Conservation (phyloP, 2,797 vertebrate genomes). For the Acipenser ruthenus region DNA sequence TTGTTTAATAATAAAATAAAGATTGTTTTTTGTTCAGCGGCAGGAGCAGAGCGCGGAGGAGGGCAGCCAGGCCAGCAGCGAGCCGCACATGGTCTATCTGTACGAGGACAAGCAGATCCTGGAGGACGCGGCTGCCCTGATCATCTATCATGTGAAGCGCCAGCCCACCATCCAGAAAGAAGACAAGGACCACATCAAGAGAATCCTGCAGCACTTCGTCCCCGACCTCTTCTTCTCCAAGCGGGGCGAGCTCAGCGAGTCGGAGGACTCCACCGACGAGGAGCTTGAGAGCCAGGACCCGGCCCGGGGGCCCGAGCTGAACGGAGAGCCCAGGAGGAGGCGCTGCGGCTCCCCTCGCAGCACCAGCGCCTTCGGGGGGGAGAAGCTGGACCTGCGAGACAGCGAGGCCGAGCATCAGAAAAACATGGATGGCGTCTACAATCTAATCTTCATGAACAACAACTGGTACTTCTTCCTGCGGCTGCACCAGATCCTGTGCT, state of each 20-base stretch:
- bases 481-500: slow-evolving; percentile 92
- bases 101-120: slow-evolving; percentile 95
- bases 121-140: slow-evolving; percentile 85
- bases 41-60: slow-evolving; percentile 97
- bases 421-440: slow-evolving; percentile 84
- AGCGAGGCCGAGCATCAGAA: slow-evolving; percentile 70
- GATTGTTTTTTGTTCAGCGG: slow-evolving; percentile 52
- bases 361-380: slow-evolving; percentile 22
- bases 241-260: slow-evolving; percentile 72
- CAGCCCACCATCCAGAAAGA: slow-evolving; percentile 97
- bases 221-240: slow-evolving; percentile 87
- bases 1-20: no score
- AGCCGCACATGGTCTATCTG: slow-evolving; percentile 90
- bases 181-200: slow-evolving; percentile 93
- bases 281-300: slow-evolving; percentile 66
- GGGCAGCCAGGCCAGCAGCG: slow-evolving; percentile 67
- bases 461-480: slow-evolving; percentile 99
- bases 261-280: slow-evolving; percentile 80
- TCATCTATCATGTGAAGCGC: slow-evolving; percentile 91
- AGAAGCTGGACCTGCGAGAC: slow-evolving; percentile 64
- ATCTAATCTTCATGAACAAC: slow-evolving; percentile 93
- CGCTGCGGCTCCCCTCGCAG: slow-evolving; percentile 50
- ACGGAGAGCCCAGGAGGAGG: slow-evolving; percentile 59
- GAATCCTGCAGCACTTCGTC: slow-evolving; percentile 90
- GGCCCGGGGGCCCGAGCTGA: slow-evolving; percentile 56